Conservation (phyloP, 2,113 vertebrate species). For the Grammomys surdaster region DNA sequence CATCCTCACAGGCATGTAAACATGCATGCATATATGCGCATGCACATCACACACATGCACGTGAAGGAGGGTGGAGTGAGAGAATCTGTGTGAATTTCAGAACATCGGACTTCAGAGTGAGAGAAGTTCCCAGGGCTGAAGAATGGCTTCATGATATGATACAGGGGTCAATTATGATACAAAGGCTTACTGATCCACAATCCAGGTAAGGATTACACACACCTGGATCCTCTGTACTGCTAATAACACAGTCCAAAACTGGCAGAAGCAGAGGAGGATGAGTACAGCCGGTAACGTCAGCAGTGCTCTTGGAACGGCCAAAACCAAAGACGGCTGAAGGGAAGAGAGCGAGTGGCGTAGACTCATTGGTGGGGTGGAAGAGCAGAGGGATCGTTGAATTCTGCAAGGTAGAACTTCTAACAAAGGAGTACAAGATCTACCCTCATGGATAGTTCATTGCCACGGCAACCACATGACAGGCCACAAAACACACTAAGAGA, state of each 20-base stretch:
- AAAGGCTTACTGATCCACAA: not conserved
- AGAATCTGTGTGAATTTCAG: not conserved
- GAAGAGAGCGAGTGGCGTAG: not conserved
- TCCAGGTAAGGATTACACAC: not conserved
- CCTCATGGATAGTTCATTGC: not conserved
- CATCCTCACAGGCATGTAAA: not conserved
- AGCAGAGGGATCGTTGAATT: not conserved
- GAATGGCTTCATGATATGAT: not conserved
- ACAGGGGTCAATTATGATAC: not conserved
- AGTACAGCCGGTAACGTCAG: not conserved
- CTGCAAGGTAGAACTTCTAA: not conserved
- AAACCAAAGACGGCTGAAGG: not conserved
- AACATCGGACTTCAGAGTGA: conserved; percentile 4
- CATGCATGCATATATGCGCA: not conserved
- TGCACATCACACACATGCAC: not conserved
- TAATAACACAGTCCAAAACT: not conserved
- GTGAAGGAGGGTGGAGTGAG: not conserved
- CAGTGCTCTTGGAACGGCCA: not conserved
- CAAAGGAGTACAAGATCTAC: not conserved
- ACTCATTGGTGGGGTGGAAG: not conserved
- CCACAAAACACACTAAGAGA: not conserved
- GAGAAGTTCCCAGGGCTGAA: not conserved
- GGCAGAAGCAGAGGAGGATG: not conserved
- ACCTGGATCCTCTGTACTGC: not conserved
- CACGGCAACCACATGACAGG: not conserved